Conservation (phyloP, 2,797 vertebrate genomes). For the Myotis pilosus region DNA sequence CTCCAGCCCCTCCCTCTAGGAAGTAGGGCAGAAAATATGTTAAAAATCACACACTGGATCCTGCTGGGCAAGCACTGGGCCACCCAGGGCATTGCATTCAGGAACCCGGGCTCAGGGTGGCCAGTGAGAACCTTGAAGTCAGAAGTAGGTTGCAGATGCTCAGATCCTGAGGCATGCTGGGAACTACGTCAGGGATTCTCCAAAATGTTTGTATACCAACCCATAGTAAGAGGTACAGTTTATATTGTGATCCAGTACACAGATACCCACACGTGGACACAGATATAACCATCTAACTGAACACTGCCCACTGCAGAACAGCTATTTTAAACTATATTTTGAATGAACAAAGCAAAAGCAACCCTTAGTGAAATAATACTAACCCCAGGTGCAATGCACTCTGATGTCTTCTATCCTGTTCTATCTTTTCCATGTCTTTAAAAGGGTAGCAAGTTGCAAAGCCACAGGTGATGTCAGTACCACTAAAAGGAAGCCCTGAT, state of each 20-base stretch:
- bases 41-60: not conserved
- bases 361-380: not conserved
- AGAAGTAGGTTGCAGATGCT: not conserved
- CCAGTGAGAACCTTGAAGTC: not conserved
- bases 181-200: not conserved
- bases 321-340: not conserved
- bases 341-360: slow-evolving; percentile 8
- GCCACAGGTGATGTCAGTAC: not conserved
- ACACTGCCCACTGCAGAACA: not conserved
- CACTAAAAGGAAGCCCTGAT: not conserved
- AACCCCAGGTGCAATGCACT: not conserved
- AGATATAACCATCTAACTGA: not conserved
- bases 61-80: not conserved
- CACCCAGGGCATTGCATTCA: not conserved
- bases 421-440: not conserved
- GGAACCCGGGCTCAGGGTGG: not conserved
- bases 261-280: not conserved
- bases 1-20: not conserved
- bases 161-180: not conserved
- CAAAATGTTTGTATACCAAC: not conserved
- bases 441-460: not conserved
- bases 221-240: not conserved
- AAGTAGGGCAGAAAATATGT: not conserved
- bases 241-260: not conserved
- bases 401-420: not conserved